Conservation (phyloP, 2,797 vertebrate species). For the Tokudaia muenninki region DNA sequence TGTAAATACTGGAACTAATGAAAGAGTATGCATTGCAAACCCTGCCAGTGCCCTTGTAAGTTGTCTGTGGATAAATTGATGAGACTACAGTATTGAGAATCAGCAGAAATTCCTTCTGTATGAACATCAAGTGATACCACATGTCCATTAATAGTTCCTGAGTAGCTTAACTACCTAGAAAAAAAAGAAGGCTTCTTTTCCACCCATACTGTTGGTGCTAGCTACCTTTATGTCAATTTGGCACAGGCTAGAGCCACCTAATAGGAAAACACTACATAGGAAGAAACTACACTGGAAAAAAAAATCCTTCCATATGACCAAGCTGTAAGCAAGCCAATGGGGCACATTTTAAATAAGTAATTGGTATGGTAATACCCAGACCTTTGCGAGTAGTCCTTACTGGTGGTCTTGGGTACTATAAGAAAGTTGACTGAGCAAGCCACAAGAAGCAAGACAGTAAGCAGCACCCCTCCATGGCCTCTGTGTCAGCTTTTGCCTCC, state of each 20-base stretch:
- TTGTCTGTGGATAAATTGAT: not conserved
- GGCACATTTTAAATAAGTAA: not conserved
- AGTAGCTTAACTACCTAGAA: not conserved
- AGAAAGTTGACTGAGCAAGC: not conserved
- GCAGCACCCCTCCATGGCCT: not conserved
- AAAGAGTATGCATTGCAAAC: not conserved
- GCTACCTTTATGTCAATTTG: not conserved
- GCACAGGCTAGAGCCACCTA: not conserved
- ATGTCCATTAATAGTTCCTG: not conserved
- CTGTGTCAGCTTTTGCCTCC: not conserved
- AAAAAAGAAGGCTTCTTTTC: too few species aligned
- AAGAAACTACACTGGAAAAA: not conserved
- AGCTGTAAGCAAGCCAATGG: not conserved
- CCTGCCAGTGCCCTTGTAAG: not conserved
- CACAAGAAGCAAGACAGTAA: not conserved
- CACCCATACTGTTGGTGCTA: not conserved
- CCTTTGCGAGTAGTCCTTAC: not conserved
- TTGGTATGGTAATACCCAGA: not conserved
- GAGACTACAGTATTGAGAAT: not conserved
- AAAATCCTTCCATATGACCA: not conserved
- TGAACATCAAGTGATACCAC: not conserved
- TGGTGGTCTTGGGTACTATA: not conserved
- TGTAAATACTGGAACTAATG: not conserved
- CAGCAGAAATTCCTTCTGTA: not conserved
- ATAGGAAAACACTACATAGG: not conserved